These are phyloP conservation scores for Genyomyrus donnyi DNA, from an alignment of 2,113 vertebrate species.

Conservation along the genomic window DNA sequence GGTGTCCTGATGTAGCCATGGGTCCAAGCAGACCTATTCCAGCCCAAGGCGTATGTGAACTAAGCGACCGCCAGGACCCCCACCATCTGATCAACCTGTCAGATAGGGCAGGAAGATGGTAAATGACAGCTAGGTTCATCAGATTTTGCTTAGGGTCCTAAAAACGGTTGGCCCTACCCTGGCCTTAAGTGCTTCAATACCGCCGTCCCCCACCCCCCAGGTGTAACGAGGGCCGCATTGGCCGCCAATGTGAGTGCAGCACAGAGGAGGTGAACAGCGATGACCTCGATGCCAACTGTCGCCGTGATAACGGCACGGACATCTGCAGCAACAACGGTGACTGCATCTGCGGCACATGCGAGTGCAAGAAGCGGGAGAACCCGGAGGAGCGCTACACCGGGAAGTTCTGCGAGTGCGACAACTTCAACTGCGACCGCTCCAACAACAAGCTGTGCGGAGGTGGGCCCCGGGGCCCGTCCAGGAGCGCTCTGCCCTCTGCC, in stretches of 20 bases:
- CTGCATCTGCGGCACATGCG: slow-evolving; percentile 91
- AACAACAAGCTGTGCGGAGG: slow-evolving; percentile 93
- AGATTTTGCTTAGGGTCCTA: too few relatives aligned
- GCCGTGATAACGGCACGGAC: slow-evolving; percentile 85
- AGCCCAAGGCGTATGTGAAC: background rate
- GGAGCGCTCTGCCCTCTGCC: background rate
- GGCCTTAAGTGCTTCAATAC: background rate
- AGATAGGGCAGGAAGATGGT: background rate
- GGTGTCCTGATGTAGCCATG: too few relatives aligned
- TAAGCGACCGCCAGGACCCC: background rate
- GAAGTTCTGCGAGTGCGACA: slow-evolving; percentile 95
- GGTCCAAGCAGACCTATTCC: background rate
- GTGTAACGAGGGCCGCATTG: slow-evolving; percentile 89
- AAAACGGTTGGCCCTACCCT: background rate
- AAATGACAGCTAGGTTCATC: background rate
- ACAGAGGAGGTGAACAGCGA: slow-evolving; percentile 90
- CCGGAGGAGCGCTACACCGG: slow-evolving; percentile 84
- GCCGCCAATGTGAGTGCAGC: slow-evolving; percentile 85
- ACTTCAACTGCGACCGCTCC: slow-evolving; percentile 95
- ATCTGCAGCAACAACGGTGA: slow-evolving; percentile 96
- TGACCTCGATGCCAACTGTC: slow-evolving; percentile 91
- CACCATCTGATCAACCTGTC: background rate
- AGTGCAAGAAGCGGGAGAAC: slow-evolving; percentile 89
- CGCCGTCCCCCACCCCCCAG: slow-evolving; percentile 40
- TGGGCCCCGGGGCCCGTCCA: slow-evolving; percentile 37